Percentiles rank a stretch among this genome's conserved stretches.
Evolutionary conservation across 2,113 vertebrate genomes (phyloP).

Genomic region (Esox niger): DNA sequence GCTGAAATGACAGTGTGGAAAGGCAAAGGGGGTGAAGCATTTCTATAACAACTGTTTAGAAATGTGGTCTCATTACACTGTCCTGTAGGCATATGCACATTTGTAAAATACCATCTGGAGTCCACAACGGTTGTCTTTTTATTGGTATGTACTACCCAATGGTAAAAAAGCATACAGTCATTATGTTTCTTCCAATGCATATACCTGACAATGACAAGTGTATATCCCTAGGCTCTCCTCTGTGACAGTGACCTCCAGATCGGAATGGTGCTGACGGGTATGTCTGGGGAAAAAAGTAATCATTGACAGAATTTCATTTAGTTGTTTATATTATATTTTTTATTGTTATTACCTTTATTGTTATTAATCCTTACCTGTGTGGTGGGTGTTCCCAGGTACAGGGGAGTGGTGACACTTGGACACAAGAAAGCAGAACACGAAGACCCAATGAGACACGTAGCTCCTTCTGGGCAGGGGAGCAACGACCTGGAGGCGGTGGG

Average conservation of each 20-base stretch:
- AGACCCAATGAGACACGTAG: slow-evolving; percentile 57
- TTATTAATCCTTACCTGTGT: slow-evolving; percentile 25
- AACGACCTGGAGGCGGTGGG: slow-evolving; percentile 47
- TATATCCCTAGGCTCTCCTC: slow-evolving; percentile 73
- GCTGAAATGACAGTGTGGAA: no score
- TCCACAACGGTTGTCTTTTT: not conserved
- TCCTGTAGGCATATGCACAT: not conserved
- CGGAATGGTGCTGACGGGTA: slow-evolving; percentile 63
- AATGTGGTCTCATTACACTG: not conserved
- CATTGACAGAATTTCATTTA: no score
- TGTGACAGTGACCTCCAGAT: slow-evolving; percentile 77
- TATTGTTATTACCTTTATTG: no score
- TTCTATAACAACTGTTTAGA: no score
- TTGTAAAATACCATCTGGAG: no score
- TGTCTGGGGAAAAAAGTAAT: slow-evolving; percentile 27
- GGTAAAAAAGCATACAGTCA: no score
- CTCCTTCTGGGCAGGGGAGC: slow-evolving; percentile 40
- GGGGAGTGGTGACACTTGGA: slow-evolving; percentile 75
- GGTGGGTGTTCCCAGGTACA: slow-evolving; percentile 76
- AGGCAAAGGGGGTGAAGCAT: no score
- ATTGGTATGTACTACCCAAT: not conserved
- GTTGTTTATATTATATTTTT: no score
- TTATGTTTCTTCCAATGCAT: not conserved
- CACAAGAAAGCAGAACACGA: slow-evolving; percentile 67
- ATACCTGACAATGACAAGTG: slow-evolving; percentile 76